Evolutionary conservation across 2,888 invertebrate genomes (phyloP).

Genomic region (Diaperis boleti): DNA sequence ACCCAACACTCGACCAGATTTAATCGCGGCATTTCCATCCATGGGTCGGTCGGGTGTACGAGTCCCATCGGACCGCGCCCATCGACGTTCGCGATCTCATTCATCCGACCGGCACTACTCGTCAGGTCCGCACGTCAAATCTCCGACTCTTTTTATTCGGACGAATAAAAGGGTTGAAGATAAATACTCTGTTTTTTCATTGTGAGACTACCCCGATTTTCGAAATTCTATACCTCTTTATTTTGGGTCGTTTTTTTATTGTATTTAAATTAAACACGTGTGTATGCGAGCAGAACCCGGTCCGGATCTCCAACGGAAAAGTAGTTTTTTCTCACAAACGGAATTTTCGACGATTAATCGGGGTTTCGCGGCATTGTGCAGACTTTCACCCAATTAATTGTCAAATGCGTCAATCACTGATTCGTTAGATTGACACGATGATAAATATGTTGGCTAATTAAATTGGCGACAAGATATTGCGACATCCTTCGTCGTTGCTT

Average conservation of each 20-base stretch:
- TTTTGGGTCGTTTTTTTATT: conserved; percentile 59
- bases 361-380: not conserved
- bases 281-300: conserved; percentile 14
- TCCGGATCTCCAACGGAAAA: conserved; percentile 37
- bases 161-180: conserved; percentile 40
- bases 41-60: conserved; percentile 28
- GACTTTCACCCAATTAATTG: conserved; percentile 40
- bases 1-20: conserved; percentile 16
- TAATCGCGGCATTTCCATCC: conserved; percentile 26
- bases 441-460: conserved; percentile 34
- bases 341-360: conserved; percentile 11
- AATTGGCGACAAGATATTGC: conserved; percentile 18
- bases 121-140: conserved; percentile 16
- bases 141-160: conserved; percentile 33
- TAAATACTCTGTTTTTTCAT: conserved; percentile 43
- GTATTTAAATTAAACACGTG: conserved; percentile 59
- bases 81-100: not conserved
- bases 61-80: conserved; percentile 10
- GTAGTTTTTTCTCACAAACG: not conserved
- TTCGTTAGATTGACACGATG: conserved; percentile 30
- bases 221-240: conserved; percentile 62
- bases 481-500: too few species aligned
- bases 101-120: not conserved
- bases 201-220: conserved; percentile 42
- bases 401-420: conserved; percentile 39